Base-by-base conservation (phyloP, 35 echinoderm and acorn worm genomes). In the Lytechinus variegatus region DNA sequence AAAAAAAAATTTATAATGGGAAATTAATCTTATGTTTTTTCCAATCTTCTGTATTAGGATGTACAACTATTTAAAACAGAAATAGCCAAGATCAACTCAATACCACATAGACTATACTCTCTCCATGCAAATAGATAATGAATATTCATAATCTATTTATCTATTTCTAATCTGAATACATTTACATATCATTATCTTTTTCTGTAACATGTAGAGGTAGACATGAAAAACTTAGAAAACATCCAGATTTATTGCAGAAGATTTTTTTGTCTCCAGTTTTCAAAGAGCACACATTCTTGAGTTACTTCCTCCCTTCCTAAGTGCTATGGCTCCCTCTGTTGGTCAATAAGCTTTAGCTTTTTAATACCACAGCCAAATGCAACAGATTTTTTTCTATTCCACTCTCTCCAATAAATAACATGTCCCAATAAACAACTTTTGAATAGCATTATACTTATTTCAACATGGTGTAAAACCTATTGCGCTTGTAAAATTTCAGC, bases 151-250 rank as follows among this genome's bases (percentile, higher is more conserved):
- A 52, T 90, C 88, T 90, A 90, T 54, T 90, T 1, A 44, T 90
- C 88, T 52, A 54, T 54, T 54, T 90, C 88, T 90, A 54, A 90
- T 90, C 52, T 90, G 88, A 90, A 90, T 90, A 90, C 88, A 90
- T 90, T 90, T 52, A 54, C 88, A 90, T 90, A 7, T 90, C 88
- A 90, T 90, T 90, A 90, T 44, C 88, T 52, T 90, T 16, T 88
- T 44, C 24, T 2, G 6, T 52, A 90, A 54, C 52, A 54, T 90
- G 52, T 14, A 90, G 88, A 90, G 88, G 88, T 90, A 90, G 88
- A 90, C 88, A 90, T 52, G 88, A 90, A 90, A 90, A 52, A 90
- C 28, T 90, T 90, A 90, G 88, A 90, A 52, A 90, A 90, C 28
- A 90, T 52, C n/a, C 29, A 90, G 24, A 90, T 54, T 90, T 90